These are phyloP conservation scores for Neodon shergylaensis DNA, from an alignment of 2,113 vertebrate genomes.

Conservation along the genomic window DNA sequence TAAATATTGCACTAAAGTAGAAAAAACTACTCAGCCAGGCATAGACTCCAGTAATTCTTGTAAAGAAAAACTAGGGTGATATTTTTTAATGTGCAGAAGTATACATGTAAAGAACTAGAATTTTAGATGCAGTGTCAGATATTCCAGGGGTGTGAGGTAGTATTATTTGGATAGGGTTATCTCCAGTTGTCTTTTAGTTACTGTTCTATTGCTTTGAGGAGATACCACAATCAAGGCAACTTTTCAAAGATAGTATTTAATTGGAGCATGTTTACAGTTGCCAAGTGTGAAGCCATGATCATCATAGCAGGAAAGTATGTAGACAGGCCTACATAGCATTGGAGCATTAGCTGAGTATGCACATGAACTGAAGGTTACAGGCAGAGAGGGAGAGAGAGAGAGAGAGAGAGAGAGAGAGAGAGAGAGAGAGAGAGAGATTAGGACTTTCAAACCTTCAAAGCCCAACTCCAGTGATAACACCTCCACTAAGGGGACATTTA, in stretches of 20 bases:
- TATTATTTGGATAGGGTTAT: not conserved
- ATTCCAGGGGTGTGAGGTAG: not conserved
- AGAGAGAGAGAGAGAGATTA: not conserved
- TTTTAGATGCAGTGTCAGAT: not conserved
- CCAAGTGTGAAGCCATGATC: not conserved
- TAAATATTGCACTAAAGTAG: conserved; percentile 21
- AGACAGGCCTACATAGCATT: too few relatives aligned
- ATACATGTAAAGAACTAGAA: not conserved
- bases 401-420: too few relatives aligned
- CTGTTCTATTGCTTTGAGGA: not conserved
- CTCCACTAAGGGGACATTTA: not conserved
- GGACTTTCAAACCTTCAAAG: not conserved
- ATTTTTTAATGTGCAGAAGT: not conserved
- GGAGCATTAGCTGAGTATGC: not conserved
- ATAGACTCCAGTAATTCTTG: not conserved
- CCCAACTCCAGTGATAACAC: not conserved
- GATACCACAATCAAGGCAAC: not conserved
- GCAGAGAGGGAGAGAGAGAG: not conserved
- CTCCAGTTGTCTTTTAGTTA: not conserved
- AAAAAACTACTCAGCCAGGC: not conserved
- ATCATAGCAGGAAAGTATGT: fast-evolving
- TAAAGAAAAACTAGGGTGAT: not conserved
- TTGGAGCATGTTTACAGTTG: not conserved
- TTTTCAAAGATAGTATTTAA: not conserved
- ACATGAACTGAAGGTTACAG: not conserved